Conservation (phyloP, 2,113 vertebrate species). For the Accipiter cooperii region DNA sequence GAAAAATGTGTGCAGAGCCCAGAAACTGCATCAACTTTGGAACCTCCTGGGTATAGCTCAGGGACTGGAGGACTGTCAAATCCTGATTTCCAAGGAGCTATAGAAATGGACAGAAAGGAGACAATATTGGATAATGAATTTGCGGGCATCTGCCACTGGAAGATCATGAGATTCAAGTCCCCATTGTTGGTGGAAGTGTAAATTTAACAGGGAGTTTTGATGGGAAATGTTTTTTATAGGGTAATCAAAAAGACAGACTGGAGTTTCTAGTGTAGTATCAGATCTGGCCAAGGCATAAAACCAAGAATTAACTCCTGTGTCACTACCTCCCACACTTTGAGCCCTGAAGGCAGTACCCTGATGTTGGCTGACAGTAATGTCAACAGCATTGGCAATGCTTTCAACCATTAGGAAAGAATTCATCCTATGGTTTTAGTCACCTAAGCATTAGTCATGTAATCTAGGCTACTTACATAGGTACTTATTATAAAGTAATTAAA, state of each 20-base stretch:
- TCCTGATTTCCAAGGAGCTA: not conserved
- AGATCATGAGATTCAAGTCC: not conserved
- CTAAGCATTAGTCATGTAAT: not conserved
- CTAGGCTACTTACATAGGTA: not conserved
- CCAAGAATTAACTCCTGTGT: not conserved
- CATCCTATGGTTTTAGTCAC: not conserved
- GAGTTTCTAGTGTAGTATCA: not conserved
- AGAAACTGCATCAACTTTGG: not conserved
- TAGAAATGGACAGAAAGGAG: not conserved
- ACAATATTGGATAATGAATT: not conserved
- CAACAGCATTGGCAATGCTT: not conserved
- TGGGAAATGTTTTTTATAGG: not conserved
- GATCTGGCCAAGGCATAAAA: not conserved
- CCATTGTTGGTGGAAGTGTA: rapidly evolving
- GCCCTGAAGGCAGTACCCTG: not conserved
- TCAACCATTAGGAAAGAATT: not conserved
- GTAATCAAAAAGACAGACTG: not conserved
- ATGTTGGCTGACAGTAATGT: not conserved
- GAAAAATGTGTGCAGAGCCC: not conserved
- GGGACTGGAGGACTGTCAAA: not conserved
- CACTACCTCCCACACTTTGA: not conserved
- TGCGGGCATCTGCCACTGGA: not conserved
- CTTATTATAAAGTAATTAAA: not conserved
- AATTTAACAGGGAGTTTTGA: not conserved
- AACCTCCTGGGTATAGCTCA: not conserved